Percentiles rank a stretch among this genome's conserved stretches.
Conservation (phyloP, 2,797 vertebrate genomes). For the Zonotrichia albicollis region DNA sequence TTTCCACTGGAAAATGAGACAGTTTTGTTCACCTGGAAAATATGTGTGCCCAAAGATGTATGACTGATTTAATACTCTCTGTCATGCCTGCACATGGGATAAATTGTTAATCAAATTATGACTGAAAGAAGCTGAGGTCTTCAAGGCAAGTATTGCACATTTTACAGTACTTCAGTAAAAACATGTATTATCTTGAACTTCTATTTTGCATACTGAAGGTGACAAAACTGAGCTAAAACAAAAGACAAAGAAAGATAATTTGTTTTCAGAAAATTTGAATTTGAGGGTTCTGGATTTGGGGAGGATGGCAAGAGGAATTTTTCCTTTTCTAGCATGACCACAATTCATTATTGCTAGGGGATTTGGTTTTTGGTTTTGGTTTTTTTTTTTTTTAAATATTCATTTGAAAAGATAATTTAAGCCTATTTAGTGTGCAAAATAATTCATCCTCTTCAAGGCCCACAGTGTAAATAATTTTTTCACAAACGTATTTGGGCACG, state of each 20-base stretch:
- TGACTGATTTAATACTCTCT: neutral
- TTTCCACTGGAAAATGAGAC: neutral
- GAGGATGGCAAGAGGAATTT: neutral
- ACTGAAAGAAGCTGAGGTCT: neutral
- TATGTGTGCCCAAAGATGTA: neutral
- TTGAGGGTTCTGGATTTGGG: neutral
- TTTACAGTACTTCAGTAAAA: neutral
- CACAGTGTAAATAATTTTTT: neutral
- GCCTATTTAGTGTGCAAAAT: neutral
- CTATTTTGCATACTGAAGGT: neutral
- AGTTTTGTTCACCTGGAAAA: neutral
- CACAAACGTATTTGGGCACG: accelerated
- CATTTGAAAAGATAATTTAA: neutral
- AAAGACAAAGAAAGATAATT: neutral
- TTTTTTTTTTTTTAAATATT: neutral
- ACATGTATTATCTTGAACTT: neutral
- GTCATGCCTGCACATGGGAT: neutral
- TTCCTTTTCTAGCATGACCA: neutral
- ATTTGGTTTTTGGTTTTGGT: neutral
- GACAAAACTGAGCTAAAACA: neutral
- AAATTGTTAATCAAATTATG: neutral
- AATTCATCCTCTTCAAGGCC: neutral
- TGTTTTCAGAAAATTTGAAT: neutral
- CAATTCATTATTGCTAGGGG: neutral
- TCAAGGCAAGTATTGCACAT: neutral